Evolutionary conservation across 1,140 invertebrate genomes (phyloP).

Genomic region (Drosophila repleta): DNA sequence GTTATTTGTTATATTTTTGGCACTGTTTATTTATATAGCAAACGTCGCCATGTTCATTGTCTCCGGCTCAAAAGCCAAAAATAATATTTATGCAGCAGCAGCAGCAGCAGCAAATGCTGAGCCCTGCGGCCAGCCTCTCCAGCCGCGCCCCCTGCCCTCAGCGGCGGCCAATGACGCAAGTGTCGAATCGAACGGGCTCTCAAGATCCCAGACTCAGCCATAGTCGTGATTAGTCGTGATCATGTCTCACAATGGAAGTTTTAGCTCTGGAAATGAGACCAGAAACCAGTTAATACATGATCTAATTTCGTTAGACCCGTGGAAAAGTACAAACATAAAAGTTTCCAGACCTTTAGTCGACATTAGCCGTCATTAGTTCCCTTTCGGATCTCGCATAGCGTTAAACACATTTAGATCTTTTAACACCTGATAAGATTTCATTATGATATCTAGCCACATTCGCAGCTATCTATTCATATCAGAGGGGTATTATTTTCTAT

Average conservation of each 20-base stretch:
- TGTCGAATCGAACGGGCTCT: conserved; percentile 35
- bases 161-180: conserved; percentile 55
- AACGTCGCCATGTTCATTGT: conserved; percentile 43
- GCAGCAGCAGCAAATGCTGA: conserved; percentile 40
- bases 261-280: conserved; percentile 1
- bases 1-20: conserved; percentile 75
- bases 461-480: conserved; percentile 47
- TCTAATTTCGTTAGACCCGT: conserved; percentile 37
- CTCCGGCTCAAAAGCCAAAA: conserved; percentile 67
- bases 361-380: conserved; percentile 28
- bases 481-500: conserved; percentile 8
- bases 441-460: conserved; percentile 68
- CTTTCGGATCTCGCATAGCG: conserved; percentile 28
- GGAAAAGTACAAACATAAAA: conserved; percentile 64
- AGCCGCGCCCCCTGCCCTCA: neutral
- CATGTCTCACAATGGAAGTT: too few species aligned
- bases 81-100: conserved; percentile 47
- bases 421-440: conserved; percentile 78
- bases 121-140: conserved; percentile 22
- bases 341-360: conserved; percentile 28
- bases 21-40: conserved; percentile 73
- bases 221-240: neutral
- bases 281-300: conserved; percentile 38
- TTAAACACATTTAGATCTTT: conserved; percentile 57
- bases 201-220: conserved; percentile 16